These are phyloP conservation scores for Sardina pilchardus DNA, from an alignment of 2,113 vertebrate species.

Conservation along the genomic window DNA sequence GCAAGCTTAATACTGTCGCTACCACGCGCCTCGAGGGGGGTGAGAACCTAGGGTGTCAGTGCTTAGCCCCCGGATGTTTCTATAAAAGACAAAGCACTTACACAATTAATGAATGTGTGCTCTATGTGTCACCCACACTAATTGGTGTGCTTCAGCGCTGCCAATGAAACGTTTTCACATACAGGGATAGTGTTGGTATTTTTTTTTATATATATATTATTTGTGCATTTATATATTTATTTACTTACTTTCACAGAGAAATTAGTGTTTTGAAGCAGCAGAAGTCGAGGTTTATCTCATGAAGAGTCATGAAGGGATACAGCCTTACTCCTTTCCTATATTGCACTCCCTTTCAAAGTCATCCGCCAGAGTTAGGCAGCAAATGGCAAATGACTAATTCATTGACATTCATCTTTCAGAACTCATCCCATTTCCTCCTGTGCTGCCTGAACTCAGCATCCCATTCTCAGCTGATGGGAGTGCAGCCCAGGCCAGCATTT, in stretches of 20 bases:
- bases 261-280: neutral
- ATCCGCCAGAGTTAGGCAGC: slow-evolving; percentile 31
- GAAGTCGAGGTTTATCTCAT: neutral
- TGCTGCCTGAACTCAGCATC: slow-evolving; percentile 10
- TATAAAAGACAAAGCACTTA: slow-evolving; percentile 45
- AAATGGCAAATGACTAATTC: slow-evolving; percentile 72
- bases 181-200: neutral
- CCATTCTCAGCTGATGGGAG: neutral
- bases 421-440: slow-evolving; percentile 11
- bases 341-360: too few relatives aligned
- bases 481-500: slow-evolving; percentile 24
- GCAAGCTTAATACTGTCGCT: slow-evolving; percentile 56
- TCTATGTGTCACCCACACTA: slow-evolving; percentile 56
- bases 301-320: neutral
- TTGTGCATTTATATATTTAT: neutral
- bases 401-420: slow-evolving; percentile 47
- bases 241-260: neutral
- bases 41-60: slow-evolving; percentile 37
- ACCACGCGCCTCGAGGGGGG: slow-evolving; percentile 46
- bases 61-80: slow-evolving; percentile 44
- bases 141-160: slow-evolving; percentile 56
- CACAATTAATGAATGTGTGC: slow-evolving; percentile 57
- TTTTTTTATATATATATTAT: neutral
- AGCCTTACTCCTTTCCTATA: neutral
- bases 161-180: slow-evolving; percentile 37